Conservation (phyloP, 2,888 invertebrate genomes). For the Odontothrips loti region DNA sequence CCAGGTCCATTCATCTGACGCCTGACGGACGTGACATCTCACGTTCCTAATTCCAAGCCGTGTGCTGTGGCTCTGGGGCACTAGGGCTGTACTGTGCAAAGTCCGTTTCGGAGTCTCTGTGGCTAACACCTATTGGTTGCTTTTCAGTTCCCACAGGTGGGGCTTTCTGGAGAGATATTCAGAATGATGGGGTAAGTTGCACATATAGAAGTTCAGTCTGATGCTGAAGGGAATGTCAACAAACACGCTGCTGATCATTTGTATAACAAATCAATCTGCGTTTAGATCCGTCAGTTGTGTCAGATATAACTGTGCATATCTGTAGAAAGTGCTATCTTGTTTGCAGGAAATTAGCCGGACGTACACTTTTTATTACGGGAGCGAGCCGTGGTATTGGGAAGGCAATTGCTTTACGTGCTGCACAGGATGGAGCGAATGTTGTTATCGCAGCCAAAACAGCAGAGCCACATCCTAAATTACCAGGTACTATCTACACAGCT, state of each 20-base stretch:
- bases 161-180: neutral
- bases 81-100: no score
- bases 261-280: neutral
- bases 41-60: no score
- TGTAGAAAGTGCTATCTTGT: neutral
- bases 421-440: conserved; percentile 87
- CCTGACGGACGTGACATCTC: no score
- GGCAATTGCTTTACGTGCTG: conserved; percentile 87
- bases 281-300: neutral
- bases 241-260: neutral
- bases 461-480: conserved; percentile 82
- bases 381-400: conserved; percentile 95
- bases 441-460: conserved; percentile 90
- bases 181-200: neutral
- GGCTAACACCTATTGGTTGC: no score
- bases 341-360: conserved; percentile 69
- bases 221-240: neutral
- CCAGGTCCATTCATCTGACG: no score
- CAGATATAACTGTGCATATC: neutral
- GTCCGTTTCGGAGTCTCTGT: no score
- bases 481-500: conserved; percentile 86
- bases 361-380: conserved; percentile 91
- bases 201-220: neutral
- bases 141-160: no score
- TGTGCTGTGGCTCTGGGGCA: no score